Conservation (phyloP, 2,113 vertebrate species). For the Cnemophilus loriae region DNA sequence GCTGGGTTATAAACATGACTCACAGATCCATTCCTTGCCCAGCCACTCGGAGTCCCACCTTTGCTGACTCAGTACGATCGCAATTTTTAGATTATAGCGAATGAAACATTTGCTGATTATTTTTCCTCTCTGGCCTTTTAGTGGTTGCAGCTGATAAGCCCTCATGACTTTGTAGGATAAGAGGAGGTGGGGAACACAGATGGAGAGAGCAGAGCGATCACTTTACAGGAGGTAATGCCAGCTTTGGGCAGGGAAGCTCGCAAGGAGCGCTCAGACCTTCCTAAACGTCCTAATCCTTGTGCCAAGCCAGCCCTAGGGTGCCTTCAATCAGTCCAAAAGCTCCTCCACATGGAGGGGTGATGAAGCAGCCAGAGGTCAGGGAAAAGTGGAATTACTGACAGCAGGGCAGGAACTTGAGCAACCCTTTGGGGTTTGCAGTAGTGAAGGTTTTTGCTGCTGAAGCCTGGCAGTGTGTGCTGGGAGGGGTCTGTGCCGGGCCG, state of each 20-base stretch:
- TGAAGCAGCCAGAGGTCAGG: not conserved
- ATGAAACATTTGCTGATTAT: not conserved
- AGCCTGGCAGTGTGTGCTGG: not conserved
- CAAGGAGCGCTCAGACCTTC: not conserved
- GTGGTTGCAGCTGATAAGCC: not conserved
- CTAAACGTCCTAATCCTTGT: not conserved
- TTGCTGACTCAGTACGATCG: not conserved
- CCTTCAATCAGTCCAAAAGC: not conserved
- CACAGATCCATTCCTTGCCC: not conserved
- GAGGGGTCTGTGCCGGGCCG: not conserved
- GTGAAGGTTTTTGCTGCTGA: not conserved
- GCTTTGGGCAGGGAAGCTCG: not conserved
- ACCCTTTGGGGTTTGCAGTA: not conserved
- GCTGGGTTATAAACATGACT: not conserved
- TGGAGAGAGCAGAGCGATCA: not conserved
- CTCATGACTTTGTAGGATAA: not conserved
- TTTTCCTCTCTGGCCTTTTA: not conserved
- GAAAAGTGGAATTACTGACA: not conserved
- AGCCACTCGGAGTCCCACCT: not conserved
- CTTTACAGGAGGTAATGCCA: not conserved
- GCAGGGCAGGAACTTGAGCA: not conserved
- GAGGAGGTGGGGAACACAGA: not conserved
- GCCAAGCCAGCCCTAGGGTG: not conserved
- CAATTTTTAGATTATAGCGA: not conserved
- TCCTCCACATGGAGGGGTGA: not conserved